phyloP scores from a whole-genome alignment of 2,797 vertebrate genomes.

The Florisuga fusca region DNA sequence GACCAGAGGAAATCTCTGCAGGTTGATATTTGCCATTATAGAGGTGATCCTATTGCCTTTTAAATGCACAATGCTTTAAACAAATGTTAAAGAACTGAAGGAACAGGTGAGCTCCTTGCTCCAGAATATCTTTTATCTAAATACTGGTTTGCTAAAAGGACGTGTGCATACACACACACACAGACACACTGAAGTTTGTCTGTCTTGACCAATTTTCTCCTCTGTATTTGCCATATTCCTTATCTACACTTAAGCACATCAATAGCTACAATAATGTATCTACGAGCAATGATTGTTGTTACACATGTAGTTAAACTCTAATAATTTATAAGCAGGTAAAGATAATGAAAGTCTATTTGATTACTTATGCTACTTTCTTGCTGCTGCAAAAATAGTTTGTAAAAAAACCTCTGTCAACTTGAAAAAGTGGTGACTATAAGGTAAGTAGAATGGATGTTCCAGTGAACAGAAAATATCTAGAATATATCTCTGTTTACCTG shows the following conservation, averaged over 20 bases:
- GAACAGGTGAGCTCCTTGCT: background rate
- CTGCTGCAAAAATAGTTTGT: background rate
- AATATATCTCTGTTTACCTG: background rate
- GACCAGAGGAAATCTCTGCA: background rate
- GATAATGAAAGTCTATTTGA: background rate
- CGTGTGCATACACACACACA: background rate
- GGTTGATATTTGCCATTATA: background rate
- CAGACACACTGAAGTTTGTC: background rate
- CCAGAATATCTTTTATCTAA: background rate
- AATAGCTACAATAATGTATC: background rate
- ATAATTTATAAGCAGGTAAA: background rate
- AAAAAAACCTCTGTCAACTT: background rate
- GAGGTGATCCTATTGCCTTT: background rate
- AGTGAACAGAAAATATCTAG: background rate
- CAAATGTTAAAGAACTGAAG: background rate
- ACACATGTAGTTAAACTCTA: background rate
- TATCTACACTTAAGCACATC: background rate
- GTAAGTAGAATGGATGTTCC: background rate
- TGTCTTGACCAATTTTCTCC: background rate
- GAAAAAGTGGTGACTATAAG: background rate
- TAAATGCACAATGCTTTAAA: background rate
- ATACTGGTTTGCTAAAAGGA: background rate
- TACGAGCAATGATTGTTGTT: background rate
- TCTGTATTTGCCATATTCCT: background rate
- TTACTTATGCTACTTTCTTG: background rate